Percentiles rank a stretch among this genome's conserved stretches.
These are phyloP conservation scores for Rallus limicola DNA, from an alignment of 2,113 vertebrate species.

Conservation along the genomic window DNA sequence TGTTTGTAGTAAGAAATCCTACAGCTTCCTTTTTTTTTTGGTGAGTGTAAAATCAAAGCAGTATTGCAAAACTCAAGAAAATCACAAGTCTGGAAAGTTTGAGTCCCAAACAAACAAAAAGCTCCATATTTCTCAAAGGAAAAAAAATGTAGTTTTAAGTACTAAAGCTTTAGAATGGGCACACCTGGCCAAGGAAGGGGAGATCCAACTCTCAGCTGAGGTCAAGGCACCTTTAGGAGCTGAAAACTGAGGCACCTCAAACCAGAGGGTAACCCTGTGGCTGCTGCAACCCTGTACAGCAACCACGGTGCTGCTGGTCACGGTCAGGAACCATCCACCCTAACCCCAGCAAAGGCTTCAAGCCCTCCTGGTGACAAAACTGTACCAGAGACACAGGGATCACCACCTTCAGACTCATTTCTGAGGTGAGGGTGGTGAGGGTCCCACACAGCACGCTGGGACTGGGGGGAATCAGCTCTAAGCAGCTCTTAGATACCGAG, in stretches of 20 bases:
- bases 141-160: background rate
- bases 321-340: no score
- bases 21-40: background rate
- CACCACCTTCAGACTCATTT: background rate
- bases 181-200: background rate
- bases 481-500: background rate
- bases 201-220: background rate
- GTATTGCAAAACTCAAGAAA: background rate
- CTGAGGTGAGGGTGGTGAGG: rapidly evolving
- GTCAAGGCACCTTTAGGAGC: background rate
- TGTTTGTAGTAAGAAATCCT: background rate
- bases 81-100: background rate
- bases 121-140: background rate
- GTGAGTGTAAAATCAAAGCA: background rate
- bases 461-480: no score
- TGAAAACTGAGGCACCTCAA: background rate
- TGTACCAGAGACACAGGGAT: background rate
- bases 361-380: no score
- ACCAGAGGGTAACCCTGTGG: background rate
- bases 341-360: no score
- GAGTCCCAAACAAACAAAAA: background rate
- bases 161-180: background rate
- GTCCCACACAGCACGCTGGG: rapidly evolving
- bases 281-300: background rate
- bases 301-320: no score